Conservation (phyloP, 2,888 invertebrate genomes). For the Ophion costatus region DNA sequence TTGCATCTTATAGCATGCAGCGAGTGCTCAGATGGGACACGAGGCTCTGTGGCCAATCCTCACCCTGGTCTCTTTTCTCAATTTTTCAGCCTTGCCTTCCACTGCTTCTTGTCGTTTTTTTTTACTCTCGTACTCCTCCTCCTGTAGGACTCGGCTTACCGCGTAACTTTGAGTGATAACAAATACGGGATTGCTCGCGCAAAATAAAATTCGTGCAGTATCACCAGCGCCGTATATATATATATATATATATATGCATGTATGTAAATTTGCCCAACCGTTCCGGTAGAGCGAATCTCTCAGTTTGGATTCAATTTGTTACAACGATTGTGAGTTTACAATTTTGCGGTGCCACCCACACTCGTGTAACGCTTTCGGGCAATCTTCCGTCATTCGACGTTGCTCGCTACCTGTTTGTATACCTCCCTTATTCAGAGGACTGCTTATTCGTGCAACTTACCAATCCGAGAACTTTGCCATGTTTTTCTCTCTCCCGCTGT, state of each 20-base stretch:
- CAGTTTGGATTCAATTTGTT: conserved; percentile 54
- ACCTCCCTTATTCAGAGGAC: conserved; percentile 3
- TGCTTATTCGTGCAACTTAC: conserved; percentile 20
- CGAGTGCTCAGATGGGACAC: conserved; percentile 10
- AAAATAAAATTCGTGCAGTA: conserved; percentile 47
- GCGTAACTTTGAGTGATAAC: conserved; percentile 48
- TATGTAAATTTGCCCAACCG: neutral
- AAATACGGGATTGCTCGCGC: conserved; percentile 42
- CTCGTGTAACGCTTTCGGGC: conserved; percentile 30
- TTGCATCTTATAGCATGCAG: neutral
- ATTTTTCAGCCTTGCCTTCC: conserved; percentile 23
- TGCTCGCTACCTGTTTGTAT: neutral
- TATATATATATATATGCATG: neutral
- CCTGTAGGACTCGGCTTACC: conserved; percentile 7
- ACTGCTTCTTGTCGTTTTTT: neutral
- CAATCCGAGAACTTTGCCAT: neutral
- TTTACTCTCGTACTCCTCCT: conserved; percentile 1
- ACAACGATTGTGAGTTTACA: conserved; percentile 37
- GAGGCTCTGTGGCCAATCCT: conserved; percentile 18
- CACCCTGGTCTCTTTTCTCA: conserved; percentile 26
- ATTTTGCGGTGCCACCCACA: conserved; percentile 16
- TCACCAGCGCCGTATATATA: neutral
- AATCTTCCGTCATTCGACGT: conserved; percentile 4
- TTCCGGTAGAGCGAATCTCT: conserved; percentile 1
- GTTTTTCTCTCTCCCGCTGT: too few relatives aligned